phyloP scores from a whole-genome alignment of 1,140 invertebrate species.

The Elymnias hypermnestra region DNA sequence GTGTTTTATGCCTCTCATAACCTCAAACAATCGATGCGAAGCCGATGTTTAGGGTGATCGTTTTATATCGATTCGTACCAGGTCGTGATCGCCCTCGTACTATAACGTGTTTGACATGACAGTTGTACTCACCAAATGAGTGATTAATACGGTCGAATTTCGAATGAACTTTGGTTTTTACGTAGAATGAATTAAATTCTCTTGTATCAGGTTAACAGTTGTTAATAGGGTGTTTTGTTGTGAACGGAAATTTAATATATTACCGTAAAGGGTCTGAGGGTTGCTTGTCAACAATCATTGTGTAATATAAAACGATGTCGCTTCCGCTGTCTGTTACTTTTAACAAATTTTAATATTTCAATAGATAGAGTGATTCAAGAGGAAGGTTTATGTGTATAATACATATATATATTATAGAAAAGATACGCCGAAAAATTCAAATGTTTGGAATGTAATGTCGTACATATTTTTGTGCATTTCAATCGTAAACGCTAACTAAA shows the following conservation, averaged over 20 bases:
- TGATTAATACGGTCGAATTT: constrained; percentile 1
- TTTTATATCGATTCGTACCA: constrained; percentile 15
- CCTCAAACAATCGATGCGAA: neutral
- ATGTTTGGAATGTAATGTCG: too few species aligned
- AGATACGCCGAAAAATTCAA: too few species aligned
- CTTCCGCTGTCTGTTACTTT: too few species aligned
- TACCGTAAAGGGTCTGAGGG: neutral
- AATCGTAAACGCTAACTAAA: too few species aligned
- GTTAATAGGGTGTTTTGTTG: constrained; percentile 1
- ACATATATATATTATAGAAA: too few species aligned
- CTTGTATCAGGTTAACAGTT: neutral
- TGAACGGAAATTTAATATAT: neutral
- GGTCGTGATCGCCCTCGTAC: constrained; percentile 1
- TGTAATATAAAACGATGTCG: too few species aligned
- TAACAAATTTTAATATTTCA: too few species aligned
- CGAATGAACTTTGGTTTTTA: neutral
- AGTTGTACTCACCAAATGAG: neutral
- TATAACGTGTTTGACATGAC: constrained; percentile 9
- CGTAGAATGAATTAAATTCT: too few species aligned
- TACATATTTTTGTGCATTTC: too few species aligned
- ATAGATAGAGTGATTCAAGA: too few species aligned
- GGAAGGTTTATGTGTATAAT: too few species aligned
- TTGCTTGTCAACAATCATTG: neutral
- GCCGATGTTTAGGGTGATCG: constrained; percentile 8
- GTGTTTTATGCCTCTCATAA: too few species aligned